phyloP scores from a whole-genome alignment of 2,113 vertebrate genomes.

The Neopipo cinnamomea region DNA sequence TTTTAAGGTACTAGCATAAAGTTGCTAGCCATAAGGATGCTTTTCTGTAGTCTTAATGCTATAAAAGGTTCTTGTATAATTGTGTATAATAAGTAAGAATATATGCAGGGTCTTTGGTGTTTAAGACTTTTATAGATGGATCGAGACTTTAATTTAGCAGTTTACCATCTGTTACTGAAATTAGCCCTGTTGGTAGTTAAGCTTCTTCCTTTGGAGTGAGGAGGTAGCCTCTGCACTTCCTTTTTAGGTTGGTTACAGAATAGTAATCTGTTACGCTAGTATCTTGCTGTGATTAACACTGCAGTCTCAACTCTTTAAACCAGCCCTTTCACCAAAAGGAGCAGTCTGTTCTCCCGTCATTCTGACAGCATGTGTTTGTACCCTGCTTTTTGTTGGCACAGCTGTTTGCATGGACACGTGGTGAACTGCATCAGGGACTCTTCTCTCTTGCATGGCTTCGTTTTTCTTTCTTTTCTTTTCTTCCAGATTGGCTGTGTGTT shows the following conservation, averaged over 20 bases:
- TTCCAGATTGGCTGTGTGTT: background rate
- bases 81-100: background rate
- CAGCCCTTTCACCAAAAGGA: background rate
- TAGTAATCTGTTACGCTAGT: background rate
- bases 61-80: background rate
- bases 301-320: background rate
- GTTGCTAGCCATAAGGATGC: background rate
- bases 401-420: background rate
- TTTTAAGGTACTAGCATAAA: background rate
- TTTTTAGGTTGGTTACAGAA: background rate
- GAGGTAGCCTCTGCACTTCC: background rate
- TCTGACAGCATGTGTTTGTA: background rate
- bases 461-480: too few species aligned
- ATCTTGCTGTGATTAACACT: background rate
- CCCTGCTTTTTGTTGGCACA: background rate
- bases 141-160: background rate
- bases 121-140: background rate
- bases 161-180: conserved; percentile 36
- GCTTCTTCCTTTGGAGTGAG: background rate
- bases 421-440: background rate
- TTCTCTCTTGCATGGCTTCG: background rate
- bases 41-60: background rate
- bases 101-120: background rate
- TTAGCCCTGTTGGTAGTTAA: background rate
- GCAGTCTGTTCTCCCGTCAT: background rate